A percentile compares a stretch with the other conserved stretches of the same genome.
These are phyloP conservation scores for Urocitellus parryii DNA, from an alignment of 2,113 vertebrate genomes.

Conservation along the genomic window DNA sequence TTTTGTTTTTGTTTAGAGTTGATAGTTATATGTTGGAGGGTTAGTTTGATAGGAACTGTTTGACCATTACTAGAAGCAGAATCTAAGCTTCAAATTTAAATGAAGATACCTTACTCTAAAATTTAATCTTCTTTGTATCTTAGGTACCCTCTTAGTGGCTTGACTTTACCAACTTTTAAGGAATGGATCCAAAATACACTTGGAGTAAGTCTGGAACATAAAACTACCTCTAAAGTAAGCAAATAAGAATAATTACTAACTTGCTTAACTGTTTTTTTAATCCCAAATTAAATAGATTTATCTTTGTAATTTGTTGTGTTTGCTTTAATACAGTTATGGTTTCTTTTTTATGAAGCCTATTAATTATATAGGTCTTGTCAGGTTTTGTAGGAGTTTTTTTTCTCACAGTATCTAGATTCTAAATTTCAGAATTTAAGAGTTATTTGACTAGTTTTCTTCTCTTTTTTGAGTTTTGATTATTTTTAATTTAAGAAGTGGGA, in stretches of 20 bases:
- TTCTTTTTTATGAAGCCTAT: conserved; percentile 22
- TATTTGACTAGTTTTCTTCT: not conserved
- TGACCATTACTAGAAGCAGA: conserved; percentile 41
- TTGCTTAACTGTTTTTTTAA: conserved; percentile 18
- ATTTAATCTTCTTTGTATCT: conserved; percentile 78
- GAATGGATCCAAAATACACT: conserved; percentile 97
- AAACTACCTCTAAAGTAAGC: conserved; percentile 95
- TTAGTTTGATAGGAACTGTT: conserved; percentile 9
- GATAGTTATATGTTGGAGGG: not conserved
- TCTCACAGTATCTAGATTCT: not conserved
- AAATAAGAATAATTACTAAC: conserved; percentile 67
- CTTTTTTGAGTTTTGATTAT: not conserved
- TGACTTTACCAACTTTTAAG: conserved; percentile 94
- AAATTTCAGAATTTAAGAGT: conserved; percentile 9
- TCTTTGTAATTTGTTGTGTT: conserved; percentile 45
- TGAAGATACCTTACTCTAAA: conserved; percentile 65
- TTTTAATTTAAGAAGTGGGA: conserved; percentile 27
- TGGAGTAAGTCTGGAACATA: conserved; percentile 95
- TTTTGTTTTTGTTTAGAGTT: conserved; percentile 48
- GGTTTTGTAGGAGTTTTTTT: not conserved
- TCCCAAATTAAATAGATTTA: conserved; percentile 43
- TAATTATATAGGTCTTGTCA: conserved; percentile 1
- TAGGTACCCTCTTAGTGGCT: conserved; percentile 97
- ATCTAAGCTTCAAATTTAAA: conserved; percentile 67
- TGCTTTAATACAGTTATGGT: conserved; percentile 25